phyloP scores from a whole-genome alignment of 2,888 invertebrate species.

The Meganola albula region DNA sequence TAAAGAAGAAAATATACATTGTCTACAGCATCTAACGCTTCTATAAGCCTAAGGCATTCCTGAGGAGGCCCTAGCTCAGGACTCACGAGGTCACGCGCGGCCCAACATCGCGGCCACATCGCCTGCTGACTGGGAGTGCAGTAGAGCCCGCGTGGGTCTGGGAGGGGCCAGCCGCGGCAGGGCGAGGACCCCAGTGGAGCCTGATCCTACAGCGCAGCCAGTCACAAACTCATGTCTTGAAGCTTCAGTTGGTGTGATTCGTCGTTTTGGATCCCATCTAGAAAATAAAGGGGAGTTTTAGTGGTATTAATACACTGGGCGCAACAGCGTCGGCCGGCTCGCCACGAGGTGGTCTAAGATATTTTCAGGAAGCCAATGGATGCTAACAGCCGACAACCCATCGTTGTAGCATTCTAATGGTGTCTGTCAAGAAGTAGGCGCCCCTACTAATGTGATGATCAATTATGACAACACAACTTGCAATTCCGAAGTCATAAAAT shows the following conservation, averaged over 20 bases:
- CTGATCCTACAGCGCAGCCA: slow-evolving; percentile 61
- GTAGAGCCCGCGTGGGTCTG: slow-evolving; percentile 59
- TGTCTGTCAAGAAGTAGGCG: too few relatives aligned
- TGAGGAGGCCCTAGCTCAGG: slow-evolving; percentile 42
- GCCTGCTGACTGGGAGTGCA: slow-evolving; percentile 81
- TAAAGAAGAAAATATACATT: too few relatives aligned
- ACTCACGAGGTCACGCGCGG: slow-evolving; percentile 75
- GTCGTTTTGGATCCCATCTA: slow-evolving; percentile 95
- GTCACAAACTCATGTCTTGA: slow-evolving; percentile 90
- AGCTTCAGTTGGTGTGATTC: slow-evolving; percentile 95
- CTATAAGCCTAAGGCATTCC: slow-evolving; percentile 26
- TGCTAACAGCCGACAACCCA: too few relatives aligned
- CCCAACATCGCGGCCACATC: slow-evolving; percentile 81
- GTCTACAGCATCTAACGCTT: slow-evolving; percentile 14
- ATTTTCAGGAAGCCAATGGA: too few relatives aligned
- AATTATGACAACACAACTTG: too few relatives aligned
- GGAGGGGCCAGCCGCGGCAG: slow-evolving; percentile 57
- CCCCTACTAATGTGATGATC: too few relatives aligned
- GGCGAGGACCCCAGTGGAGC: slow-evolving; percentile 69
- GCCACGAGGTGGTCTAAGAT: too few relatives aligned
- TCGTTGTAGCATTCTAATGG: too few relatives aligned
- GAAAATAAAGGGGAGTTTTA: too few relatives aligned
- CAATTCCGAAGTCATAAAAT: too few relatives aligned
- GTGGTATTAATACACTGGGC: too few relatives aligned
- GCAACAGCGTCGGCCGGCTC: too few relatives aligned